Base-by-base conservation (phyloP, 2,797 vertebrate species). In the Neoniphon sammara region DNA sequence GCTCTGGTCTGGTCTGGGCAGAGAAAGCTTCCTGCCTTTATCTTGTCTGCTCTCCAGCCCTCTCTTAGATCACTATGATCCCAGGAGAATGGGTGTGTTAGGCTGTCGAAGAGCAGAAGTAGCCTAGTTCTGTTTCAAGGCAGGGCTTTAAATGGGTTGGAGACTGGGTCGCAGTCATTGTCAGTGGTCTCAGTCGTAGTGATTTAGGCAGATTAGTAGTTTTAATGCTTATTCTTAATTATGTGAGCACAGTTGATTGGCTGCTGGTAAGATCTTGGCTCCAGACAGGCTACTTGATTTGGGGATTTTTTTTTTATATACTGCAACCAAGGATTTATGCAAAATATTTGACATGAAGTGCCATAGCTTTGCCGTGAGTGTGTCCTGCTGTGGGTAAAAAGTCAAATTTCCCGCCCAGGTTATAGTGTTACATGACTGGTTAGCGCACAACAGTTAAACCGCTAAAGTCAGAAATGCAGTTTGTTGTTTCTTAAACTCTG, bases 1-100 rank as follows among this genome's bases (percentile, higher is more conserved):
- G 86, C 78, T 82, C 57, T 74, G 73, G 78, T 87, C 73, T 82
- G 77, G 79, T 77, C 77, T 74, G 78, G 83, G 80, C 80, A 85
- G 77, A 85, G 85, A 78, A 85, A 82, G 83, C 87, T 83, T 91
- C 89, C 89, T 90, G 83, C 87, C 87, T 81, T 91, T 90, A 93
- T 91, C 88, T 88, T 85, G 89, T 92, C 83, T 84, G 66, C 84
- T 88, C 85, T 91, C 87, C 90, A 92, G 88, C 82, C 87, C 78
- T 87, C 89, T 85, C 88, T 80, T 78, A 87, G 89, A 92, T 92
- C 89, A 88, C 87, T 79, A 5, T 75, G 86, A 87, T 93, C 93
- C 92, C 93, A 79, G 85, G 93, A 93, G 93, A 83, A 90, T 91
- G 93, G 93, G 94, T 91, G 92, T 93, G 93, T 91, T 84, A 83